These are phyloP conservation scores for Agriopis leucophaearia DNA, from an alignment of 2,888 invertebrate species.

Conservation along the genomic window DNA sequence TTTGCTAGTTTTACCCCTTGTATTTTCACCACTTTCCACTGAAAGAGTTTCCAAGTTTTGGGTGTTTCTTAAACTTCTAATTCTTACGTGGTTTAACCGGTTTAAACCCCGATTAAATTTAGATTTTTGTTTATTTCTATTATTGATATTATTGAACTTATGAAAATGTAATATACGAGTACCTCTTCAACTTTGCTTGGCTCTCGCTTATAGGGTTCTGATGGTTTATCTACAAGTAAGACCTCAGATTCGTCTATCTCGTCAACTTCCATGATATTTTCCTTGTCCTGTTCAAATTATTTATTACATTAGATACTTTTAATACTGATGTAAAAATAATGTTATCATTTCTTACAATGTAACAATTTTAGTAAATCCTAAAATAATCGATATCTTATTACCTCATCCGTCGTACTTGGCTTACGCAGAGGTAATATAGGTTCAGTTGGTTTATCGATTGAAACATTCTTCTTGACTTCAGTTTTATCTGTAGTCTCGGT, in stretches of 20 bases:
- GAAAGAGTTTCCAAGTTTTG: not conserved
- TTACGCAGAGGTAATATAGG: constrained; percentile 46
- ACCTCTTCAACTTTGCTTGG: constrained; percentile 43
- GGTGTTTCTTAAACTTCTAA: not conserved
- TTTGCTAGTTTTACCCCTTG: constrained; percentile 46
- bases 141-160: constrained; percentile 4
- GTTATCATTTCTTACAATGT: not conserved
- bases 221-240: constrained; percentile 47
- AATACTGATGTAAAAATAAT: not conserved
- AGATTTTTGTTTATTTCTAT: not conserved
- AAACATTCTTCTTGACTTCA: constrained; percentile 53
- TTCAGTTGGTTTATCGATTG: constrained; percentile 51
- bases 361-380: not conserved
- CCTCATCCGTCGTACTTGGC: constrained; percentile 55
- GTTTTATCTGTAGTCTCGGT: constrained; percentile 49
- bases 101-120: not conserved
- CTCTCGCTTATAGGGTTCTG: constrained; percentile 45
- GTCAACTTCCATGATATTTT: constrained; percentile 48
- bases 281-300: constrained; percentile 47
- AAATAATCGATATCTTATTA: constrained; percentile 26
- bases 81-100: not conserved
- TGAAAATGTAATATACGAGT: constrained; percentile 8
- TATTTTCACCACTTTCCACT: too few species aligned
- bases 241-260: constrained; percentile 39
- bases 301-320: not conserved